Base-by-base conservation (phyloP, 2,797 vertebrate species). In the Limnodromus scolopaceus region DNA sequence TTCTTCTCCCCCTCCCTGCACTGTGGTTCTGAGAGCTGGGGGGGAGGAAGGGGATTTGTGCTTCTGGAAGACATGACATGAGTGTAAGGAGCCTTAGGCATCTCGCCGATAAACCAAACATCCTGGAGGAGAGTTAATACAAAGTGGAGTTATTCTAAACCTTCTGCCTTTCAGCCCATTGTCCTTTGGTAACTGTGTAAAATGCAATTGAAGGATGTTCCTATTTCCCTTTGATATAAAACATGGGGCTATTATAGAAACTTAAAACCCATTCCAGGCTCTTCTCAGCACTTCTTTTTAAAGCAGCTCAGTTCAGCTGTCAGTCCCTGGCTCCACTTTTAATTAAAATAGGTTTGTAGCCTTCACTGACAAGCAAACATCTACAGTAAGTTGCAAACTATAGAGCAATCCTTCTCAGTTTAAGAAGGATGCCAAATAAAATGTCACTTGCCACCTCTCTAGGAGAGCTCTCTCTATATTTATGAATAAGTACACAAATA, bases 141-240 rank as follows among this genome's bases (percentile, higher is more conserved):
- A 32, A 18, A 72, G 60, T 4, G 72, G 57, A 84, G 78, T 92
- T 91, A 60, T 53, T 43, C 84, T 71, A 86, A 96, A 84, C 76
- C 69, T 78, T 14, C 51, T 53, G 16, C 14, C 75, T 92, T 25
- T 51, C 27, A 55, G 58, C 38, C 66, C 84, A 69, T 92, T 95
- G 91, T 96, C 77, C 83, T 71, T 64, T 12, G 28, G 38, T 66
- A 58, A 71, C 89, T 71, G 76, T 70, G 77, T 49, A 58, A 96
- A 97, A 95, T 94, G 93, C 93, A 92, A 65, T 23, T 88, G 92
- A 86, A 87, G 55, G 89, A 70, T 91, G 84, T 90, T 97, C 91
- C 85, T 30, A 6, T 86, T 95, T 90, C 64, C 82, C 95, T 95
- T 92, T 92, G 93, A 91, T 82, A 91, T 75, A 58, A 95, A 94